Percentiles rank a stretch among this genome's conserved stretches.
phyloP scores from a whole-genome alignment of 2,797 vertebrate genomes.

The Alosa sapidissima region DNA sequence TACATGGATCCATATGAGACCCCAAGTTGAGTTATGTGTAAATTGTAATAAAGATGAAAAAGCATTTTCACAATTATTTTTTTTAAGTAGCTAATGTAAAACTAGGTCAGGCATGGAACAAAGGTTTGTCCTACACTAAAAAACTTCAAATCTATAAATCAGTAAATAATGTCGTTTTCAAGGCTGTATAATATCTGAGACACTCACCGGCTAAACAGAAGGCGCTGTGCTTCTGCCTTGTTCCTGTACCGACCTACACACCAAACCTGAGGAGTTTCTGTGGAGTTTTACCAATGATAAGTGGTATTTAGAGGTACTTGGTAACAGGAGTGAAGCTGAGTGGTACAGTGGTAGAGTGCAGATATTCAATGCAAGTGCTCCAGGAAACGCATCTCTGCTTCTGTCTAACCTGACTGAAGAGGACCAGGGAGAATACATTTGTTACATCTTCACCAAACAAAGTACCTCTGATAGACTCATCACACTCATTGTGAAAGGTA shows the following conservation, averaged over 20 bases:
- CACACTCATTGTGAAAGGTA: conserved; percentile 10
- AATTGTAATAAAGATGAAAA: no score
- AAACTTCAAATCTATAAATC: no score
- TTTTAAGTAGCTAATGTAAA: no score
- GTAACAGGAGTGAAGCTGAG: not conserved
- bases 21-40: no score
- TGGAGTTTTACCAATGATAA: not conserved
- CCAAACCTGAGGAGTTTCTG: not conserved
- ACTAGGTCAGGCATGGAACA: not conserved
- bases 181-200: conserved; percentile 23
- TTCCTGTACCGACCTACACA: conserved; percentile 25
- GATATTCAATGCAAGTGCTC: conserved; percentile 6
- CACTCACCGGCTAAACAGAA: not conserved
- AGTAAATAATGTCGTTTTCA: not conserved
- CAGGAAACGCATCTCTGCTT: not conserved
- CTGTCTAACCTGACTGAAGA: conserved; percentile 33
- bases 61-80: no score
- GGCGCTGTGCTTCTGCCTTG: conserved; percentile 16
- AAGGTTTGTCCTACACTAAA: not conserved
- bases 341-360: conserved; percentile 6
- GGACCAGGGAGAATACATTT: conserved; percentile 31
- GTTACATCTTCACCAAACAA: conserved; percentile 28
- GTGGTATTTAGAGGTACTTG: conserved; percentile 40
- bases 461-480: not conserved
- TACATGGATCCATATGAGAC: no score